Evolutionary conservation across 2,888 invertebrate genomes (phyloP), one percentile per base, ranked within the genome.

Genomic region (Diabrotica balteata): DNA sequence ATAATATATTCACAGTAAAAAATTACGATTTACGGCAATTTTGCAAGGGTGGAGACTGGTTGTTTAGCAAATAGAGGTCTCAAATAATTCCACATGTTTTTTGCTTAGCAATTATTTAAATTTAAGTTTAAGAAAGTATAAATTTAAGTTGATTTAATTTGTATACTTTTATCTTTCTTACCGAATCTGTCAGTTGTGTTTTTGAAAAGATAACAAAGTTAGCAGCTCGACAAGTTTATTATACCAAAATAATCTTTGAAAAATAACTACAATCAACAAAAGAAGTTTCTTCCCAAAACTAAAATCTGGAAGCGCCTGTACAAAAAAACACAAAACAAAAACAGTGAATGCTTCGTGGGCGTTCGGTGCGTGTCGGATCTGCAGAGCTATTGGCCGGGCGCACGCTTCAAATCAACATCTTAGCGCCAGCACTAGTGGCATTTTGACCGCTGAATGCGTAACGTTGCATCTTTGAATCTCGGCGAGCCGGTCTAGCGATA

Each of bases 331-430:
- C 17, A 62, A 65, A 62, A 66, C 60, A 59, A 68, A 68, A 65
- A 68, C 57, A 43, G 32, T 50, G 52, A 68, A 47, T 61, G 57
- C 59, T 68, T 78, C 79, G 79, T 77, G 64, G 75, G 73, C 75
- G 73, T 73, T 79, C 79, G 79, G 73, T 52, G 67, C 69, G 70
- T 63, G 59, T 78, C 78, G 78, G 75, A 66, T 69, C 62, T 71
- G 69, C 73, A 76, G 78, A 76, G 77, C 79, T 73, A 78, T 77
- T 77, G 78, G 79, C 77, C 76, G 76, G 77, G 77, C 77, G 76
- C 75, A 76, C 77, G 78, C 77, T 75, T 76, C 72, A 70, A 70
- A 69, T 73, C 72, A 73, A 72, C 73, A 71, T 74, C 73, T 76
- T 76, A 75, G 77, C 77, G 77, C 78, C 76, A 69, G 72, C 73